Percentiles rank a stretch among this genome's conserved stretches.
Evolutionary conservation across 35 echinoderm and acorn worm genomes (phyloP).

Genomic region (Ophiothrix spiculata): DNA sequence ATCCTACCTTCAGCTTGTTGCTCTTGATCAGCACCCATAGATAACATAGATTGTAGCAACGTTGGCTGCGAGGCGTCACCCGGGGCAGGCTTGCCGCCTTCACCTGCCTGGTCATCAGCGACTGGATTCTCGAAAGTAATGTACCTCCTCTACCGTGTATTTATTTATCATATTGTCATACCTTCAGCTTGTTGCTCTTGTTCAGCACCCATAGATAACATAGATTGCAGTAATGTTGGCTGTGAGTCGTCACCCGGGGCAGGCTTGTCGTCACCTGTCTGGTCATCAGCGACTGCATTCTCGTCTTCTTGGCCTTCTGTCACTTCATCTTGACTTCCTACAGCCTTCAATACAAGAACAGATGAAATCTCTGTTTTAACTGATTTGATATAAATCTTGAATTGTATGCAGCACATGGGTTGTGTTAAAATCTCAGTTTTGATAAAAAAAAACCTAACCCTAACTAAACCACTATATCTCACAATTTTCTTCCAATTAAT

Average conservation of each 20-base stretch:
- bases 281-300: neutral
- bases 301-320: neutral
- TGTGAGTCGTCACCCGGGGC: conserved; percentile 30
- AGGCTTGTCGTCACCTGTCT: conserved; percentile 13
- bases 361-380: no score
- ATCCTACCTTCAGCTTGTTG: conserved; percentile 61
- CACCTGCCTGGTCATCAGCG: neutral
- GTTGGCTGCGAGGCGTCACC: conserved; percentile 50
- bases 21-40: conserved; percentile 76
- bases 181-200: conserved; percentile 47
- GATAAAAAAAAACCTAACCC: no score
- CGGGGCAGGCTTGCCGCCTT: conserved; percentile 29
- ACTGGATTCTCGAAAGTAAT: no score
- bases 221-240: conserved; percentile 80
- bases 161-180: no score
- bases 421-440: no score
- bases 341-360: no score
- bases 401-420: no score
- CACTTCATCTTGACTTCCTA: neutral
- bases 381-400: no score
- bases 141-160: neutral
- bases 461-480: no score
- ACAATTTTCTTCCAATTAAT: no score
- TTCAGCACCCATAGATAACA: conserved; percentile 92
- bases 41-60: conserved; percentile 88